These are phyloP conservation scores for Eriocheir sinensis DNA, from an alignment of 1,140 invertebrate genomes.

Conservation along the genomic window DNA sequence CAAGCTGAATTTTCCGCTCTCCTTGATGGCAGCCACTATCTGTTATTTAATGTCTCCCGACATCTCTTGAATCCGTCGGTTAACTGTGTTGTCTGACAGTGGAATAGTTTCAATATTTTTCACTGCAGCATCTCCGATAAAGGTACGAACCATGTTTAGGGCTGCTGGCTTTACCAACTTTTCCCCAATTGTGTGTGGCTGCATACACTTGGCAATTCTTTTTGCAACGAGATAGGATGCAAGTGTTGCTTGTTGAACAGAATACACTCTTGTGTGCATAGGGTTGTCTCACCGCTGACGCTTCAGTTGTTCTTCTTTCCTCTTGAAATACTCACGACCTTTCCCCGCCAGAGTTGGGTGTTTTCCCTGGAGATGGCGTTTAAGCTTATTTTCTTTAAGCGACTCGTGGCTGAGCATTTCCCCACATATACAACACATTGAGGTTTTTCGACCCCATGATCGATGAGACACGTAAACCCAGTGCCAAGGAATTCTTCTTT, in stretches of 20 bases:
- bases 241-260: not conserved
- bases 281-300: too few relatives aligned
- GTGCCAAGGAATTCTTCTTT: too few relatives aligned
- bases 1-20: not conserved
- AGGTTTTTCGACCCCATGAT: too few relatives aligned
- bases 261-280: too few relatives aligned
- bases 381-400: too few relatives aligned
- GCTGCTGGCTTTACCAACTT: not conserved
- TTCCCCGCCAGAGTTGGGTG: too few relatives aligned
- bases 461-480: too few relatives aligned
- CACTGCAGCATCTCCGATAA: not conserved
- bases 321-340: too few relatives aligned
- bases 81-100: not conserved
- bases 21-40: not conserved
- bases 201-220: not conserved
- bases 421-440: too few relatives aligned
- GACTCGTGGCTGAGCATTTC: too few relatives aligned
- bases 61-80: not conserved
- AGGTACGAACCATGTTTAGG: not conserved
- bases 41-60: not conserved
- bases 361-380: too few relatives aligned
- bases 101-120: not conserved
- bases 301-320: too few relatives aligned
- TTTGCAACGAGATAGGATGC: not conserved
- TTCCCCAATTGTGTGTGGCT: slow-evolving; percentile 13